Evolutionary conservation across 2,797 vertebrate genomes (phyloP), one percentile per base, ranked within the genome.

Genomic region (Lithobates sylvaticus): DNA sequence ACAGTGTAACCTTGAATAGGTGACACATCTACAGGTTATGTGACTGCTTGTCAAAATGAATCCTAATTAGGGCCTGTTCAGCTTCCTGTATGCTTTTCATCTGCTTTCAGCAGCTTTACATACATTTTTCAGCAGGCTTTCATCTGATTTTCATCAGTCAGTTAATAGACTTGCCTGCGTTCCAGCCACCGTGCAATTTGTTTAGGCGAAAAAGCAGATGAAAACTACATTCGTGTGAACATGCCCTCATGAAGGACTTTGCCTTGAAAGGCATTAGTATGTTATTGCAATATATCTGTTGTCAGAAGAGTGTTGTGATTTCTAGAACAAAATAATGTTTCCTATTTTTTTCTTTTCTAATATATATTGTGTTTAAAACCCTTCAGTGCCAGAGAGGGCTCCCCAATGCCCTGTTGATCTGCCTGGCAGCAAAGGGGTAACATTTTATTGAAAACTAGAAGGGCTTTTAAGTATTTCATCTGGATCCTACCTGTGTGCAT

Each of bases 401-500:
- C 34, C 27, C 27, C 9, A 50, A 27, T 27, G 29, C 7, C 29
- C 26, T 58, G 50, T 71, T 76, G 74, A 10, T 72, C 42, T 73
- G 80, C 27, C 85, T 83, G 80, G 85, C 74, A 83, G 50, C n/a
- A 39, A 76, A 83, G 64, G 65, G 65, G 73, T 67, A 18, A 32
- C 8, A n/a, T 69, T 83, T 75, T 76, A 79, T 75, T 68, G 32
- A 84, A 79, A 61, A 75, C 36, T 71, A 87, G 81, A 87, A 87
- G 86, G 81, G 86, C 81, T 87, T 87, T 74, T 79, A 34, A 79
- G 70, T 74, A 87, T 69, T 87, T 76, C 86, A 84, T 83, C 47
- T 87, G 84, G 86, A 84, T 87, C 86, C 76, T 84, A 87, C 71
- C 86, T 83, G 82, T 84, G 81, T 79, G 86, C 81, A 80, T 87